These are phyloP conservation scores for Trachelus tabidus DNA, from an alignment of 2,888 invertebrate genomes.

Conservation along the genomic window DNA sequence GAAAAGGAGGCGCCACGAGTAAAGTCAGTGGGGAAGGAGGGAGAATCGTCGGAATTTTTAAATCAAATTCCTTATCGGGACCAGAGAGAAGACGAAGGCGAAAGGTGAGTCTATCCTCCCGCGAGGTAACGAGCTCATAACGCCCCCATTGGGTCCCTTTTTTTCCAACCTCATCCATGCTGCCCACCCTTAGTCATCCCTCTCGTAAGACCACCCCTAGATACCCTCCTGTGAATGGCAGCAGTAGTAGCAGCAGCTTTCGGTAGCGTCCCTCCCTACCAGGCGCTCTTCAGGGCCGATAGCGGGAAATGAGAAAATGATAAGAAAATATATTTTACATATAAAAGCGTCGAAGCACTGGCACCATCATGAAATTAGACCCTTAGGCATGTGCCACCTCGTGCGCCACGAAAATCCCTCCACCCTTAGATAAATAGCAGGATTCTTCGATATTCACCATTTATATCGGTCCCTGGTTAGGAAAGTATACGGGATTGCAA, in stretches of 20 bases:
- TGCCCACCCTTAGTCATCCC: not conserved
- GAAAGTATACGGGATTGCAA: not conserved
- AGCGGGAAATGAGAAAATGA: slow-evolving; percentile 49
- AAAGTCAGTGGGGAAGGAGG: slow-evolving; percentile 13
- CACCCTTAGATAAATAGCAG: not conserved
- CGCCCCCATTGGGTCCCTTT: not conserved
- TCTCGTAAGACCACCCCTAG: not conserved
- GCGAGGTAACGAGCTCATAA: slow-evolving; percentile 41
- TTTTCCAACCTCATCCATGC: not conserved
- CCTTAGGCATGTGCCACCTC: not conserved
- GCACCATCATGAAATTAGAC: not conserved
- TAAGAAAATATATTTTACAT: slow-evolving; percentile 38
- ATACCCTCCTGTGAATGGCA: not conserved
- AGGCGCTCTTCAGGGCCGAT: slow-evolving; percentile 31
- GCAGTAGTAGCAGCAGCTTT: not conserved
- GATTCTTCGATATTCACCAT: not conserved
- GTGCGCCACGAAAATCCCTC: not conserved
- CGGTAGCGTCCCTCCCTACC: slow-evolving; percentile 6
- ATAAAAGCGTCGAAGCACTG: slow-evolving; percentile 18
- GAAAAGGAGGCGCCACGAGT: not conserved
- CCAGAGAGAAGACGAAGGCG: slow-evolving; percentile 39
- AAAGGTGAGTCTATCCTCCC: slow-evolving; percentile 39
- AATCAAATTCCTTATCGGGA: slow-evolving; percentile 61
- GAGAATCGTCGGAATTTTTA: slow-evolving; percentile 58
- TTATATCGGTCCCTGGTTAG: not conserved